Conservation (phyloP, 2,113 vertebrate genomes). For the Gopherus flavomarginatus region DNA sequence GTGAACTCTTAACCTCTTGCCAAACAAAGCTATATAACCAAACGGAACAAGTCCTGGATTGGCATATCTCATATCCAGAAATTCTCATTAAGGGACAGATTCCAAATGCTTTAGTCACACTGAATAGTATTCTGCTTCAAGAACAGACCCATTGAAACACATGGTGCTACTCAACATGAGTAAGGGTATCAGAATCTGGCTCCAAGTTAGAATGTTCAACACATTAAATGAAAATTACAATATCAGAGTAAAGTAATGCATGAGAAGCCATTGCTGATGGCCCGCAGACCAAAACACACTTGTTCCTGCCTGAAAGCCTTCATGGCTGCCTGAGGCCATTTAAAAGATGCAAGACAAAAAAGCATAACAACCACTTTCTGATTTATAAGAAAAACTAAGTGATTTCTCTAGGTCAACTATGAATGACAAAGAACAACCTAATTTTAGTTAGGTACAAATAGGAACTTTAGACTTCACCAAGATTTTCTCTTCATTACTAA, state of each 20-base stretch:
- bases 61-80: neutral
- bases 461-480: conserved; percentile 23
- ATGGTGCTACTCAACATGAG: rapidly evolving
- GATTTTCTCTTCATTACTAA: conserved; percentile 49
- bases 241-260: neutral
- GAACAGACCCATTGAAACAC: rapidly evolving
- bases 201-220: neutral
- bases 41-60: neutral
- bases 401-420: conserved; percentile 38
- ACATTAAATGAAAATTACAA: neutral
- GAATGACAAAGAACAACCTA: conserved; percentile 16
- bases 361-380: conserved; percentile 14
- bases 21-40: rapidly evolving
- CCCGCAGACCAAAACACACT: neutral
- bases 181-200: neutral
- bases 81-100: neutral
- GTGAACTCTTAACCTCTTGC: neutral
- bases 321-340: conserved; percentile 39
- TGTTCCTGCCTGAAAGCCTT: conserved; percentile 41
- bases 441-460: neutral
- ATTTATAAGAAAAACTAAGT: conserved; percentile 12
- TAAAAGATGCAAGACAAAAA: conserved; percentile 41
- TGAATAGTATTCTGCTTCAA: neutral
- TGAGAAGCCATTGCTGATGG: conserved; percentile 8
- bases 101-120: neutral